Base-by-base conservation (phyloP, 2,888 invertebrate genomes). In the Noctua janthina region DNA sequence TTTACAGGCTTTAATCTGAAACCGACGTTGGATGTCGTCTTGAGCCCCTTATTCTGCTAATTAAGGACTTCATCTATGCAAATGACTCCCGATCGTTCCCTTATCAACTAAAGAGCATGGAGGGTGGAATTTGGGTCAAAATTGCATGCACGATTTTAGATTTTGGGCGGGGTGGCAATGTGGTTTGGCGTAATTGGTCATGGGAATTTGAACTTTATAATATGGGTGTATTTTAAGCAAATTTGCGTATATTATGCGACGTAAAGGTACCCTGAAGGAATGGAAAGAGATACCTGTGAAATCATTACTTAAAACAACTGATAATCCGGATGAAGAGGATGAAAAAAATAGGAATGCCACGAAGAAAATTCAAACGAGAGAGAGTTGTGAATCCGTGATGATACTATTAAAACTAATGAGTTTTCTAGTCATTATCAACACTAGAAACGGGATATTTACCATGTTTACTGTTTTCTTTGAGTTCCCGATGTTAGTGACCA, bases 1-100 rank as follows among this genome's bases (percentile, higher is more conserved):
- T 96, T 95, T 94, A 94, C 94, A 93, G 95, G 92, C 94, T 95
- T 95, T 95, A 96, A 96, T 96, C 94, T 95, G 93, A 94, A 95
- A 94, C 94, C 94, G 92, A 91, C 93, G 92, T 91, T 89, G 92
- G 91, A 92, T 93, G 94, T 90, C 90, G 92, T 87, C 82, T 93
- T 78, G 86, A 51, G 73, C 92, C 93, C 91, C 92, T 92, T 93
- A 93, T 93, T 91, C 93, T 92, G 91, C 95, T 95, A 95, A 95
- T 96, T 95, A 95, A 93, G 93, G 91, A 82, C 82, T 88, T 89
- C 90, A 91, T 91, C 91, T 88, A 90, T 89, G 79, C 74, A 79
- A 79, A 79, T 81, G 39, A 66, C 35, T 49, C 82, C 56, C 17
- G 29, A 73, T 81, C 64, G 64, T 56, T 56, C 54, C 79, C 54